These are phyloP conservation scores for Eulacestoma nigropectus DNA, from an alignment of 2,113 vertebrate genomes.

Conservation along the genomic window DNA sequence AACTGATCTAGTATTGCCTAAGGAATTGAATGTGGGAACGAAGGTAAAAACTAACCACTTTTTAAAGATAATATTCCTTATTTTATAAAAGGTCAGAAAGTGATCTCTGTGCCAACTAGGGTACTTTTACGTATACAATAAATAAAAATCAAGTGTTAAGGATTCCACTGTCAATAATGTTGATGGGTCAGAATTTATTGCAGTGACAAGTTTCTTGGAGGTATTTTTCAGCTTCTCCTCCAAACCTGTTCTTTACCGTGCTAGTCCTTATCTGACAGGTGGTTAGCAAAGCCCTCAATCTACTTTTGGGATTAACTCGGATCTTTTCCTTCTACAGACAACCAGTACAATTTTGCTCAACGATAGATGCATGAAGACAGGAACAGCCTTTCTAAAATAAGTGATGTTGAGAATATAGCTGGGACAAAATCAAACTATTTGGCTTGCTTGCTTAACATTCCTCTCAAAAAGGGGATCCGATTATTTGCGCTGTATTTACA, in stretches of 20 bases:
- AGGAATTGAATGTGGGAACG: not conserved
- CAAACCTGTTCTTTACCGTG: not conserved
- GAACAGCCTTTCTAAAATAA: not conserved
- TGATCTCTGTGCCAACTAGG: not conserved
- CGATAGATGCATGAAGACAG: not conserved
- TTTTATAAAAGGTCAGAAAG: not conserved
- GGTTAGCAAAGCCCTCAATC: not conserved
- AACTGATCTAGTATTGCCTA: not conserved
- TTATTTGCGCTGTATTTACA: not conserved
- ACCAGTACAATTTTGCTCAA: not conserved
- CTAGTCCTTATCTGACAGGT: not conserved
- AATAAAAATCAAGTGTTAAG: not conserved
- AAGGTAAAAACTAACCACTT: not conserved
- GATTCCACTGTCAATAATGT: not conserved
- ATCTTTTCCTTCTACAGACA: not conserved
- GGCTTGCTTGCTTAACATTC: not conserved
- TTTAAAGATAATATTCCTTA: not conserved
- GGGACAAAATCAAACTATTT: not conserved
- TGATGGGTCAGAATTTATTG: not conserved
- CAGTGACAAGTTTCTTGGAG: not conserved
- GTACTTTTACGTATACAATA: not conserved
- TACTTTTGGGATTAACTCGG: not conserved
- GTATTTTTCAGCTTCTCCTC: not conserved
- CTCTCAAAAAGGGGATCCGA: not conserved
- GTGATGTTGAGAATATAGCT: not conserved